These are phyloP conservation scores for Portevinia maculata DNA, from an alignment of 2,888 invertebrate genomes.

Conservation along the genomic window DNA sequence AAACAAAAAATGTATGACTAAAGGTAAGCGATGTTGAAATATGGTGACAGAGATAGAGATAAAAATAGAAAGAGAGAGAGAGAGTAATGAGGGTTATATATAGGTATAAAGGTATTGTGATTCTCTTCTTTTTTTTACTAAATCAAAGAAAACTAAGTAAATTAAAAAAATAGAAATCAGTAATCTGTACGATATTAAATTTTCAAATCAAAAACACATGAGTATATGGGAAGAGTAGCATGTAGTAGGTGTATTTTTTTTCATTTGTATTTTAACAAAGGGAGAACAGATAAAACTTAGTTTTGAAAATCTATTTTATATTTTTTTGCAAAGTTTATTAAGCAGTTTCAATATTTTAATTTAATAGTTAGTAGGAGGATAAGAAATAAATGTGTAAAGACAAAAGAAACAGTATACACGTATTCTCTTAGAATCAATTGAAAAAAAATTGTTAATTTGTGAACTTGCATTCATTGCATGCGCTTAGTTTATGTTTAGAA, in stretches of 20 bases:
- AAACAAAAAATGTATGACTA: conserved; percentile 65
- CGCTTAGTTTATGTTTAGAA: conserved; percentile 56
- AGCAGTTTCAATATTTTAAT: conserved; percentile 34
- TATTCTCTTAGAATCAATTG: conserved; percentile 44
- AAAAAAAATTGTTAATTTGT: conserved; percentile 49
- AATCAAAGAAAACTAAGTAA: conserved; percentile 27
- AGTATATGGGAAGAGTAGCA: conserved; percentile 36
- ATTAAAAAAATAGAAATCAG: conserved; percentile 24
- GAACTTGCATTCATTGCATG: conserved; percentile 72
- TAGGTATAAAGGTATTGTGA: conserved; percentile 58
- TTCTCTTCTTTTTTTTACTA: conserved; percentile 58
- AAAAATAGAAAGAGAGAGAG: conserved; percentile 44
- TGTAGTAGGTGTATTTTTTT: conserved; percentile 22
- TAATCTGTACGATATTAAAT: conserved; percentile 33
- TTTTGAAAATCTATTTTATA: conserved; percentile 16
- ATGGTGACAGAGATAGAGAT: conserved; percentile 60
- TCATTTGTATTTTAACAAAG: conserved; percentile 8
- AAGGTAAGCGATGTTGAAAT: conserved; percentile 69
- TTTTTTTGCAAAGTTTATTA: conserved; percentile 39
- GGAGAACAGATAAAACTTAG: conserved; percentile 9
- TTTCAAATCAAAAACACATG: conserved; percentile 28
- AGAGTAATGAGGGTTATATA: conserved; percentile 66
- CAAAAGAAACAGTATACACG: conserved; percentile 59
- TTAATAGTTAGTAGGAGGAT: conserved; percentile 15
- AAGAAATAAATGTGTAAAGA: conserved; percentile 64